phyloP scores from a whole-genome alignment of 2,888 invertebrate genomes.

The Caenorhabditis sp. region DNA sequence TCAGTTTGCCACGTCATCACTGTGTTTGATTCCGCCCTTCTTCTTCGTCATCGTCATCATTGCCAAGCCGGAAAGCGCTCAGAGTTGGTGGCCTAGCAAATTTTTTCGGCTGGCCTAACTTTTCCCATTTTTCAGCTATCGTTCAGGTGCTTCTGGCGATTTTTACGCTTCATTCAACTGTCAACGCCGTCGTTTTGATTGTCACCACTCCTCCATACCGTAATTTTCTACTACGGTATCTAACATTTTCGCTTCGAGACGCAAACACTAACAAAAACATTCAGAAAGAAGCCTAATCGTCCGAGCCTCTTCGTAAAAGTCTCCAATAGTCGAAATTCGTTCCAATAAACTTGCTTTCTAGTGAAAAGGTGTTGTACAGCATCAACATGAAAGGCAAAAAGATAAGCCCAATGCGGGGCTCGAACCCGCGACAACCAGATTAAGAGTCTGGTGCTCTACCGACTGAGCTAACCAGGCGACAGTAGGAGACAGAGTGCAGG shows the following conservation, averaged over 20 bases:
- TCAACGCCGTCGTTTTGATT: slow-evolving; percentile 27
- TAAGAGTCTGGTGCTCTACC: slow-evolving; percentile 78
- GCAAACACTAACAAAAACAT: no score
- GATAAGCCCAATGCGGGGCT: slow-evolving; percentile 75
- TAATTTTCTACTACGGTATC: slow-evolving; percentile 11
- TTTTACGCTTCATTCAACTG: slow-evolving; percentile 11
- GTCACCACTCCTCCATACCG: slow-evolving; percentile 21
- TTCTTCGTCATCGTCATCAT: slow-evolving; percentile 4
- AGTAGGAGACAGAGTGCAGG: no score
- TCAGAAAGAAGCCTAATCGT: not conserved
- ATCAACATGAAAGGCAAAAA: no score
- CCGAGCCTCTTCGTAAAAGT: no score
- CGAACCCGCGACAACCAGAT: slow-evolving; percentile 78
- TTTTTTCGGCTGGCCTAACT: no score
- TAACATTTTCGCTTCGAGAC: no score
- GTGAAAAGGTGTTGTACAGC: no score
- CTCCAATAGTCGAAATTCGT: no score
- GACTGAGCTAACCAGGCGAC: no score
- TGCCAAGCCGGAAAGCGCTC: not conserved
- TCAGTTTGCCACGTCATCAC: slow-evolving; percentile 23
- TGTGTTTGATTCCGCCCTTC: slow-evolving; percentile 14
- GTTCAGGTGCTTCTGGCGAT: slow-evolving; percentile 14
- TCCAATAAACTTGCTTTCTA: no score
- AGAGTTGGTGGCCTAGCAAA: not conserved
- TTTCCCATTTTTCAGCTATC: not conserved